Percentiles rank a stretch among this genome's conserved stretches.
Conservation (phyloP, 2,797 vertebrate genomes). For the Kryptopterus vitreolus region DNA sequence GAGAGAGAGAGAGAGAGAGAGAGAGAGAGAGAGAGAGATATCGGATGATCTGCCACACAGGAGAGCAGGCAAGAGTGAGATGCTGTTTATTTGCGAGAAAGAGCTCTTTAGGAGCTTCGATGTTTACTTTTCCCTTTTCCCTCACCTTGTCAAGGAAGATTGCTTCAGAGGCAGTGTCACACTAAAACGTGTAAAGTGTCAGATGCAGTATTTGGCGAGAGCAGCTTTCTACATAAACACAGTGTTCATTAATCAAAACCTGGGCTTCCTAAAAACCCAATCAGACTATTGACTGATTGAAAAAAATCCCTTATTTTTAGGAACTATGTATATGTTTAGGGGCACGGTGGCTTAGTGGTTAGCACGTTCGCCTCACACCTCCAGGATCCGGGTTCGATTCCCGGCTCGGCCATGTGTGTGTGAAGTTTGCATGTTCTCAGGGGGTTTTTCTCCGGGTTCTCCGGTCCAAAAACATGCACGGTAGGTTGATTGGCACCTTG, state of each 20-base stretch:
- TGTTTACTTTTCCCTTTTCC: slow-evolving; percentile 15
- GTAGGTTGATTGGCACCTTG: no score
- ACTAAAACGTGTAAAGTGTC: neutral
- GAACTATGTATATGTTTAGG: no score
- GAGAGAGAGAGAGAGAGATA: no score
- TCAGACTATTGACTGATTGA: neutral
- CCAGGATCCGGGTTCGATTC: no score
- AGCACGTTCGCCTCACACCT: no score
- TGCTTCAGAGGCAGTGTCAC: neutral
- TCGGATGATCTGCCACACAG: neutral
- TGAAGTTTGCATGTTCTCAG: no score
- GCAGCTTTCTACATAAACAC: neutral
- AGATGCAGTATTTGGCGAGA: slow-evolving; percentile 9
- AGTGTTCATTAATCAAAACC: neutral
- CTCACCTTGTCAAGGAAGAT: neutral
- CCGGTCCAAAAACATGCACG: no score
- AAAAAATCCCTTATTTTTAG: neutral
- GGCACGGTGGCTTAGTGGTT: no score
- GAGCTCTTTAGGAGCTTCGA: slow-evolving; percentile 2
- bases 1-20: no score
- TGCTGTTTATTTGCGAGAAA: slow-evolving; percentile 9
- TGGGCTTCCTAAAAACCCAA: neutral
- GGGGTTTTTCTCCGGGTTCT: no score
- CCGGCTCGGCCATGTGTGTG: no score
- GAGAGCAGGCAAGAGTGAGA: neutral